These are phyloP conservation scores for Panulirus ornatus DNA, from an alignment of 1,140 invertebrate species.

Conservation along the genomic window DNA sequence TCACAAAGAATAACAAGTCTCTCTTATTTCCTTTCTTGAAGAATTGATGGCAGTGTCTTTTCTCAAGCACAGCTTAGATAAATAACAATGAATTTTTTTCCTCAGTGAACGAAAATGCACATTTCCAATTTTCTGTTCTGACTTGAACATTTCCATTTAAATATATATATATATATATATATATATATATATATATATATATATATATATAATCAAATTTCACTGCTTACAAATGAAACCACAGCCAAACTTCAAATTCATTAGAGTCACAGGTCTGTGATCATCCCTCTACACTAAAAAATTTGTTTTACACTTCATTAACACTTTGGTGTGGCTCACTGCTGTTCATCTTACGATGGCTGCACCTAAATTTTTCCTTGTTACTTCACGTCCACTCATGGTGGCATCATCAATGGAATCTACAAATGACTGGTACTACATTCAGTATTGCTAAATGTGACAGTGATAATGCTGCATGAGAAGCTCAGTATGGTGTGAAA, in stretches of 20 bases:
- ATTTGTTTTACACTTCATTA: neutral
- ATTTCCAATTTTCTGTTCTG: neutral
- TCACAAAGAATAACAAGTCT: neutral
- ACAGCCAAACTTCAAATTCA: neutral
- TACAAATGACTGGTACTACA: too few species aligned
- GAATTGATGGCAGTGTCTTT: neutral
- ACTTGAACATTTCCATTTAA: neutral
- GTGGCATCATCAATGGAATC: too few species aligned
- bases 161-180: too few species aligned
- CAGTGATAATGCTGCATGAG: neutral
- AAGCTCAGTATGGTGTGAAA: slow-evolving; percentile 12
- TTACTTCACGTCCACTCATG: too few species aligned
- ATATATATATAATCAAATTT: neutral
- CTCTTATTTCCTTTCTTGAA: neutral
- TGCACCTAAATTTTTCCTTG: too few species aligned
- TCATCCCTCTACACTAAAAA: neutral
- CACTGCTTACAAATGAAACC: neutral
- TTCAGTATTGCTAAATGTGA: too few species aligned
- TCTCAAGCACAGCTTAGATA: neutral
- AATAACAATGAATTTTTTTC: neutral
- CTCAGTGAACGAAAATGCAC: too few species aligned
- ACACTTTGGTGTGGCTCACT: neutral
- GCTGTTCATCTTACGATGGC: neutral
- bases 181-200: too few species aligned
- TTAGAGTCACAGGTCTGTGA: neutral